Conservation (phyloP, 2,113 vertebrate species). For the Menidia beryllina region DNA sequence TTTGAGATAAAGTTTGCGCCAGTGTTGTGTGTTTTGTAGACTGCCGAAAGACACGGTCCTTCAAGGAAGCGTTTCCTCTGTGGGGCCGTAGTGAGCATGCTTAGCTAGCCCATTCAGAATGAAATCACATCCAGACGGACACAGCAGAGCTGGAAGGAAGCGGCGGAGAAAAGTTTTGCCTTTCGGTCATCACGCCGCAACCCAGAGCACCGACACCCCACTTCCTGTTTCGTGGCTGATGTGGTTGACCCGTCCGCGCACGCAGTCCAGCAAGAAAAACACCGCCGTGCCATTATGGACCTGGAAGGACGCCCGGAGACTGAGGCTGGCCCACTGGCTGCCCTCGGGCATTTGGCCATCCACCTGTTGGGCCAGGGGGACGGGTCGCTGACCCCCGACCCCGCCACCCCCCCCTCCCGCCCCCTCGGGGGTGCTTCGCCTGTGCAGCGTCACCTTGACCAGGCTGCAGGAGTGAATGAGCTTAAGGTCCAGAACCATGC, state of each 20-base stretch:
- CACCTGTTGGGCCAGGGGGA: slow-evolving; percentile 85
- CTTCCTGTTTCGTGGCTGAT: slow-evolving; percentile 86
- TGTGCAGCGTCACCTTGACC: slow-evolving; percentile 86
- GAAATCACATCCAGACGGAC: neutral
- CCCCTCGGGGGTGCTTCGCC: slow-evolving; percentile 44
- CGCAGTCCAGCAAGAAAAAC: slow-evolving; percentile 86
- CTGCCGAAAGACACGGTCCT: too few relatives aligned
- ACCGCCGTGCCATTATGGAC: slow-evolving; percentile 85
- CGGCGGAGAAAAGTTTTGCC: neutral
- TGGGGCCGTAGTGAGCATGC: neutral
- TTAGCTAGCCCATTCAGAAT: neutral
- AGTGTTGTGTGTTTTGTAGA: neutral
- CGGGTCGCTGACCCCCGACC: slow-evolving; percentile 46
- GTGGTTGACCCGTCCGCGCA: slow-evolving; percentile 88
- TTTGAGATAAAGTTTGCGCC: neutral
- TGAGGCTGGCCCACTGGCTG: slow-evolving; percentile 85
- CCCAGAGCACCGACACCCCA: slow-evolving; percentile 86
- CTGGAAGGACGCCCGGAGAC: slow-evolving; percentile 84
- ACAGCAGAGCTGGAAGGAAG: neutral
- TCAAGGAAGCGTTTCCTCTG: neutral
- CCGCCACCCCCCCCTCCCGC: slow-evolving; percentile 48
- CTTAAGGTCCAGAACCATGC: slow-evolving; percentile 85
- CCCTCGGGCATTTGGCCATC: slow-evolving; percentile 89
- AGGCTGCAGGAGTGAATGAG: slow-evolving; percentile 89
- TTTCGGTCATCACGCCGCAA: slow-evolving; percentile 70